These are phyloP conservation scores for Halcyon senegalensis DNA, from an alignment of 2,113 vertebrate genomes.

Conservation along the genomic window DNA sequence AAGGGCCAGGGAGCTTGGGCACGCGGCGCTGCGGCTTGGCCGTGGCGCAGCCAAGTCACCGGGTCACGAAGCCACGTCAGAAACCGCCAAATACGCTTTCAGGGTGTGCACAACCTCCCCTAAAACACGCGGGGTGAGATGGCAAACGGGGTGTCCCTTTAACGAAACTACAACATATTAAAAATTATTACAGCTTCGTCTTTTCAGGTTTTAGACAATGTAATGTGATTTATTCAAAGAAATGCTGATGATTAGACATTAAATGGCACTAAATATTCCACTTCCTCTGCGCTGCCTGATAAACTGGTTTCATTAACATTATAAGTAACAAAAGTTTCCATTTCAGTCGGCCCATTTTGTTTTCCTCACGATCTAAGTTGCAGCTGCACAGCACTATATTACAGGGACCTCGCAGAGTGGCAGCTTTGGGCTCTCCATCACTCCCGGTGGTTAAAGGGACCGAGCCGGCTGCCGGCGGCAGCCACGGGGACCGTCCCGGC, in stretches of 20 bases:
- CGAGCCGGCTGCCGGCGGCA: neutral
- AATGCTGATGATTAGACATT: conserved; percentile 79
- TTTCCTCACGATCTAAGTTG: conserved; percentile 71
- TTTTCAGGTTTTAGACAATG: conserved; percentile 79
- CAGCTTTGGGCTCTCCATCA: conserved; percentile 56
- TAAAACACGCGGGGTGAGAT: neutral
- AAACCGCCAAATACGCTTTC: neutral
- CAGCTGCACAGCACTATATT: conserved; percentile 74
- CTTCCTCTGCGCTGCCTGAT: conserved; percentile 77
- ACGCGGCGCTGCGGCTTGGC: rapidly evolving
- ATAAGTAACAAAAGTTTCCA: conserved; percentile 80
- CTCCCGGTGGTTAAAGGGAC: conserved; percentile 50
- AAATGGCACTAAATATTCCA: conserved; percentile 79
- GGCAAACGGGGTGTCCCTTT: conserved; percentile 70
- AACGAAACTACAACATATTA: conserved; percentile 73
- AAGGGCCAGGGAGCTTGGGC: rapidly evolving
- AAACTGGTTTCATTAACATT: conserved; percentile 80
- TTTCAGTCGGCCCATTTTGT: conserved; percentile 74
- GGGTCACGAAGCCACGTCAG: neutral
- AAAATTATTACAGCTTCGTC: conserved; percentile 73
- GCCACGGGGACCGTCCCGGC: neutral
- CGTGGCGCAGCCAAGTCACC: rapidly evolving
- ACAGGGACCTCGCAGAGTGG: conserved; percentile 37
- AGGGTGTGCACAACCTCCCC: neutral
- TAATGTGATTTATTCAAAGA: conserved; percentile 79